Evolutionary conservation across 1,140 invertebrate genomes (phyloP).

Genomic region (Protaetia brevitarsis): DNA sequence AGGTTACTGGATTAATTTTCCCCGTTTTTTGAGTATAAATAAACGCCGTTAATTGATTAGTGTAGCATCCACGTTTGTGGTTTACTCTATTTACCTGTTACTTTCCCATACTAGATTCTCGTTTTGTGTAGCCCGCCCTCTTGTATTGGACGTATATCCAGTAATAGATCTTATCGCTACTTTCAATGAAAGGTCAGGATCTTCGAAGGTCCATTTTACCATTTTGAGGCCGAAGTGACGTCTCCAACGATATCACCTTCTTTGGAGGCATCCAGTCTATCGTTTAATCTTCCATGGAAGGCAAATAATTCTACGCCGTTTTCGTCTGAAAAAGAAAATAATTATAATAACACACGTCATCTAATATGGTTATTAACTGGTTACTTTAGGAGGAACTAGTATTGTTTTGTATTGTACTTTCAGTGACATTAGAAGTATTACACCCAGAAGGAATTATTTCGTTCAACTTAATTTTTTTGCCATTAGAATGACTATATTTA

Average conservation of each 20-base stretch:
- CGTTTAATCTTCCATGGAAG: slow-evolving; percentile 42
- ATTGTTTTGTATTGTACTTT: no score
- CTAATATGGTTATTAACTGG: no score
- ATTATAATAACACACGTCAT: no score
- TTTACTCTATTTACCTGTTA: no score
- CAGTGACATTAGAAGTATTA: no score
- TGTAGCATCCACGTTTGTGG: neutral
- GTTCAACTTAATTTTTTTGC: no score
- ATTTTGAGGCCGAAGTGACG: slow-evolving; percentile 28
- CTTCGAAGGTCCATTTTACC: slow-evolving; percentile 42
- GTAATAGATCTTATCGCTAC: slow-evolving; percentile 39
- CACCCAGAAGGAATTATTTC: no score
- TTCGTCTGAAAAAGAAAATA: slow-evolving; percentile 33
- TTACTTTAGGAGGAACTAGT: no score
- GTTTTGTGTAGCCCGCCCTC: slow-evolving; percentile 32
- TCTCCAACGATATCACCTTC: slow-evolving; percentile 35
- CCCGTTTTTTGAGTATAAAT: no score
- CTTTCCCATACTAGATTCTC: neutral
- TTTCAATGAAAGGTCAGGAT: slow-evolving; percentile 29
- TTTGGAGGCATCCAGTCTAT: slow-evolving; percentile 27
- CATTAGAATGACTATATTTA: no score
- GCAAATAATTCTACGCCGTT: slow-evolving; percentile 39
- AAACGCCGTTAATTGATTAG: neutral
- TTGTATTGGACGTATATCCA: slow-evolving; percentile 44
- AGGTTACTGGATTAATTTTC: no score